Evolutionary conservation across 2,888 invertebrate genomes (phyloP).

Genomic region (Neoitamus cyanurus): DNA sequence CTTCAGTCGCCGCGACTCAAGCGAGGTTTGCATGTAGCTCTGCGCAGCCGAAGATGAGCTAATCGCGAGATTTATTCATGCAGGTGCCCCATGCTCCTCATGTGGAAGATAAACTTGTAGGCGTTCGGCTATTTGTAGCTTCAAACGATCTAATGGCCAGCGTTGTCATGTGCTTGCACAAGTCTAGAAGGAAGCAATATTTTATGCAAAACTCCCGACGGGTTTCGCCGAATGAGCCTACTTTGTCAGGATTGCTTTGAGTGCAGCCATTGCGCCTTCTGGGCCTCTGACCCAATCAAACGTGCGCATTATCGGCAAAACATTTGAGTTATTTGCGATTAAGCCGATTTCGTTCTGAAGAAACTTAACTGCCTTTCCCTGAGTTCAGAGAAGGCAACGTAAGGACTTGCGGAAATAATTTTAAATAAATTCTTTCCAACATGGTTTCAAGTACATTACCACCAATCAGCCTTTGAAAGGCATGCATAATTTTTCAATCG

Average conservation of each 20-base stretch:
- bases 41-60: neutral
- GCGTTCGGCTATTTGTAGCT: conserved; percentile 17
- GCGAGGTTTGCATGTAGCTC: neutral
- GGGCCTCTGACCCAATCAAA: neutral
- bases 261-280: neutral
- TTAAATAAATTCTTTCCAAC: neutral
- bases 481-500: neutral
- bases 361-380: neutral
- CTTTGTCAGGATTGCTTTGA: neutral
- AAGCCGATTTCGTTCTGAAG: neutral
- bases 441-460: neutral
- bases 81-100: neutral
- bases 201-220: neutral
- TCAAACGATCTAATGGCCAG: neutral
- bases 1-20: neutral
- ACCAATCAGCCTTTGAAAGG: neutral
- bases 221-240: neutral
- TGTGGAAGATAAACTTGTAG: conserved; percentile 5
- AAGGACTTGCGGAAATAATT: neutral
- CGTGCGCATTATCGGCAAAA: neutral
- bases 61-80: conserved; percentile 29
- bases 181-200: neutral
- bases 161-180: neutral
- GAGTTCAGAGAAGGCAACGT: neutral
- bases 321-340: neutral